Evolutionary conservation across 1,140 invertebrate genomes (phyloP).

Genomic region (Phymorhynchus buccinoides): DNA sequence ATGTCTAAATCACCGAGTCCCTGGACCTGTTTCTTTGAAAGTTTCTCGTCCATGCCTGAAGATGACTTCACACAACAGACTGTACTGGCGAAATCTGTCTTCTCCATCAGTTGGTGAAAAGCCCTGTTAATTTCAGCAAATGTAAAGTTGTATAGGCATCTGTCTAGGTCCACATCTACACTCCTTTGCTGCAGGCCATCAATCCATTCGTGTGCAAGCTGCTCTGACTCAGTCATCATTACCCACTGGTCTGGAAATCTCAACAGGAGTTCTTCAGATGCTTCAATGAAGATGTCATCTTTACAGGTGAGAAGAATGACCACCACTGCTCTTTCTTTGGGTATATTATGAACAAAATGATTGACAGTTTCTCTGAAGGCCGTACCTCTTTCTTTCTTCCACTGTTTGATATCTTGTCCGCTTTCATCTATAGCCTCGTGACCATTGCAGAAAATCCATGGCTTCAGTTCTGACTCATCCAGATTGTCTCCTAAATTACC

Average conservation of each 20-base stretch:
- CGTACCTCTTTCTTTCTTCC: constrained; percentile 56
- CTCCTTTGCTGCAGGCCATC: constrained; percentile 49
- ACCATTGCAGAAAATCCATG: constrained; percentile 62
- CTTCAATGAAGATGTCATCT: constrained; percentile 57
- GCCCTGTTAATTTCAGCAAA: constrained; percentile 53
- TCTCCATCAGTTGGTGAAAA: constrained; percentile 39
- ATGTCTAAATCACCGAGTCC: constrained; percentile 58
- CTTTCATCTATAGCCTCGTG: constrained; percentile 43
- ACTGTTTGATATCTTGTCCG: constrained; percentile 45
- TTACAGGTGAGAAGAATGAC: constrained; percentile 59
- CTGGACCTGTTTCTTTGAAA: constrained; percentile 53
- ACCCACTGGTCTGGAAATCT: constrained; percentile 61
- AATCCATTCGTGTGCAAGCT: constrained; percentile 49
- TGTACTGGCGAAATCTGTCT: constrained; percentile 21
- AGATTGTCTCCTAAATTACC: constrained; percentile 48
- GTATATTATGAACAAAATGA: constrained; percentile 53
- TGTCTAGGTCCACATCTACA: constrained; percentile 38
- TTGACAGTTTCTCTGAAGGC: constrained; percentile 57
- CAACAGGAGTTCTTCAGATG: constrained; percentile 54
- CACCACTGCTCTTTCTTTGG: constrained; percentile 53
- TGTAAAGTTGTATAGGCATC: constrained; percentile 50
- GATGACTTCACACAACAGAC: constrained; percentile 51
- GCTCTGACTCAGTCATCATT: constrained; percentile 49
- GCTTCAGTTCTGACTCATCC: constrained; percentile 36
- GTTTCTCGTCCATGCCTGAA: constrained; percentile 47